Conservation (phyloP, 2,888 invertebrate species). For the Ganaspis brasiliensis region DNA sequence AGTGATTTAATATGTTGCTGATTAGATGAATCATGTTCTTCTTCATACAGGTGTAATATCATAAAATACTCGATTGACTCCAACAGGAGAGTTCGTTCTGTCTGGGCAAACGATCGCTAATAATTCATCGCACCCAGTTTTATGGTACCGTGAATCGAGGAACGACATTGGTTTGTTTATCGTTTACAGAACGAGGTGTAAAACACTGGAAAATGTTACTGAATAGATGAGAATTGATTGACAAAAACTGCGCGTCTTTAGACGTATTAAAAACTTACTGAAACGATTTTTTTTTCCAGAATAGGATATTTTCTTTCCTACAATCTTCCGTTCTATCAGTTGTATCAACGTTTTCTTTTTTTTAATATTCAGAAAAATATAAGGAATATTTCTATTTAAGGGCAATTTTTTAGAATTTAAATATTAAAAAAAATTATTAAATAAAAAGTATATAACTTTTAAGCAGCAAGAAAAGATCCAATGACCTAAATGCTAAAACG, state of each 20-base stretch:
- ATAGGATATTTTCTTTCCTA: too few species aligned
- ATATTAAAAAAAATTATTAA: too few species aligned
- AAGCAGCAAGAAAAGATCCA: too few species aligned
- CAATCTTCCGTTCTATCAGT: too few species aligned
- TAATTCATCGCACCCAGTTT: slow-evolving; percentile 57
- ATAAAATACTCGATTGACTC: slow-evolving; percentile 68
- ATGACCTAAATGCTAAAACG: too few species aligned
- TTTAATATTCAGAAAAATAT: too few species aligned
- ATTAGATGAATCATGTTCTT: not conserved
- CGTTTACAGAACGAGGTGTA: slow-evolving; percentile 36
- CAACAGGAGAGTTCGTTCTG: slow-evolving; percentile 45
- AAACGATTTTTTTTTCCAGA: too few species aligned
- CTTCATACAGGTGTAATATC: slow-evolving; percentile 56
- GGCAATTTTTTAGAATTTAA: too few species aligned
- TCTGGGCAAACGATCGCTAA: slow-evolving; percentile 64
- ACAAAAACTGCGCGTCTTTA: not conserved
- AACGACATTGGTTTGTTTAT: slow-evolving; percentile 38
- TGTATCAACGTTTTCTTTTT: too few species aligned
- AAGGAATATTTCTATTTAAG: too few species aligned
- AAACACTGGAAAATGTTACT: not conserved
- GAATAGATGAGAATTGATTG: slow-evolving; percentile 25
- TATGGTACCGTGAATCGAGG: slow-evolving; percentile 34
- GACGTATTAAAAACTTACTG: not conserved
- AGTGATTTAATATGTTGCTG: not conserved
- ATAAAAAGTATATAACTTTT: too few species aligned